A percentile compares a stretch with the other conserved stretches of the same genome.
These are phyloP conservation scores for Poicephalus meyeri DNA, from an alignment of 2,113 vertebrate species.

Conservation along the genomic window DNA sequence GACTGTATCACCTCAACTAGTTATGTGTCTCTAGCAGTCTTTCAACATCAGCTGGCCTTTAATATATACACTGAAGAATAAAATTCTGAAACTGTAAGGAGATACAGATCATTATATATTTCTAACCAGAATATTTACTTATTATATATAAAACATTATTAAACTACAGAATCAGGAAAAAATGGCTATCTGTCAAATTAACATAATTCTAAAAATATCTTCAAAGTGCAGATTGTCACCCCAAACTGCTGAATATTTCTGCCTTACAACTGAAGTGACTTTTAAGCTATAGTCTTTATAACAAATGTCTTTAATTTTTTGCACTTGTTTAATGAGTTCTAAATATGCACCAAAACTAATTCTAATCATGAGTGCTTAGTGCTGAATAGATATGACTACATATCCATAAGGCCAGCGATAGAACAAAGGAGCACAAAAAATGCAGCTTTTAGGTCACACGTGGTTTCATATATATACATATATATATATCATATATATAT, in stretches of 20 bases:
- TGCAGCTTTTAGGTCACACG: not conserved
- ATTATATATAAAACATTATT: not conserved
- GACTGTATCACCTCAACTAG: fast-evolving
- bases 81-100: not conserved
- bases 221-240: not conserved
- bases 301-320: not conserved
- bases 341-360: not conserved
- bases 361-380: not conserved
- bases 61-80: not conserved
- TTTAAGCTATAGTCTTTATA: not conserved
- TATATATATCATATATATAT: not conserved
- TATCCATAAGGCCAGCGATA: constrained; percentile 19
- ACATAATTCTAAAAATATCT: not conserved
- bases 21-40: not conserved
- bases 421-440: not conserved
- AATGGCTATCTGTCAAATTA: not conserved
- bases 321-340: constrained; percentile 7
- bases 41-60: not conserved
- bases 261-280: not conserved
- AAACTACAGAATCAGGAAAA: not conserved
- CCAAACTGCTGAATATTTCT: not conserved
- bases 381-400: not conserved
- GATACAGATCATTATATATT: not conserved
- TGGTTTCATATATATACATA: too few relatives aligned
- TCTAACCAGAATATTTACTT: not conserved